phyloP scores from a whole-genome alignment of 2,113 vertebrate genomes.

The mouse (Mus musculus) region GRCm39 chr9:73608001-73608500 shows the following conservation, averaged over 20 bases:
- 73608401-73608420: not conserved
- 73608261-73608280: too few relatives aligned
- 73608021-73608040: not conserved
- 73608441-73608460: not conserved
- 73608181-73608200: not conserved
- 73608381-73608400: not conserved
- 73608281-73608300: not conserved
- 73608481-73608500: not conserved
- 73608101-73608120: not conserved
- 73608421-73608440: not conserved
- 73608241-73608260: too few relatives aligned
- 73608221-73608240: not conserved
- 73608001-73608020: not conserved
- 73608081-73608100: not conserved
- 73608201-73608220: not conserved
- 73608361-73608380: not conserved
- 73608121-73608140: constrained; percentile 18
- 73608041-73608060: not conserved
- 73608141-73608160: not conserved
- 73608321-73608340: not conserved
- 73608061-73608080: not conserved
- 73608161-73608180: not conserved
- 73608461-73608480: not conserved
- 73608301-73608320: not conserved
- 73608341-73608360: accelerated